A percentile compares a stretch with the other conserved stretches of the same genome.
phyloP scores from a whole-genome alignment of 2,888 invertebrate species.

The Drosophila rubida region DNA sequence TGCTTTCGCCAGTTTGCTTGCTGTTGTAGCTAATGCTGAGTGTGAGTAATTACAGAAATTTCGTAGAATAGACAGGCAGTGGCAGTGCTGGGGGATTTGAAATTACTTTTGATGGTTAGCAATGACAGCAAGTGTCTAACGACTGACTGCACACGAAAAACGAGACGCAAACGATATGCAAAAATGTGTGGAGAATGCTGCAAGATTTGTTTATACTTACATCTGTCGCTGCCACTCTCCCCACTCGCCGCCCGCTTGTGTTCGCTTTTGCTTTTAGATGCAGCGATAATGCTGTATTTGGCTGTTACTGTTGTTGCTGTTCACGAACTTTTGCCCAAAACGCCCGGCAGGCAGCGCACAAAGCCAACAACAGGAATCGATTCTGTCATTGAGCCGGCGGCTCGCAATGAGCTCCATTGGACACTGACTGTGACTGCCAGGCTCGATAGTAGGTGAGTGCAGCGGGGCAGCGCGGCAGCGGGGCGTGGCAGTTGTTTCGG shows the following conservation, averaged over 20 bases:
- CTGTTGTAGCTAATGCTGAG: constrained; percentile 3
- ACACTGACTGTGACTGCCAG: constrained; percentile 16
- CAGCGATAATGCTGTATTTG: constrained; percentile 50
- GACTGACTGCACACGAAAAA: constrained; percentile 9
- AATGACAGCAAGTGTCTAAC: constrained; percentile 19
- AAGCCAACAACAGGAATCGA: constrained; percentile 59
- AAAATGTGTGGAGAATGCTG: constrained; percentile 29
- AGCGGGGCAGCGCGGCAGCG: neutral
- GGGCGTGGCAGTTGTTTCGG: constrained; percentile 35
- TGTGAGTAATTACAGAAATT: constrained; percentile 51
- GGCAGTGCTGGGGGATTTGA: too few species aligned
- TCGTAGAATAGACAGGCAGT: constrained; percentile 12
- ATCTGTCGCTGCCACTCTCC: neutral
- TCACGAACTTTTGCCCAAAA: constrained; percentile 35
- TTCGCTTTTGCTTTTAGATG: constrained; percentile 37
- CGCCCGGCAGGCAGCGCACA: constrained; percentile 39
- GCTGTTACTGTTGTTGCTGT: constrained; percentile 24
- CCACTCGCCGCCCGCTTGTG: neutral
- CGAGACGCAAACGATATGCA: constrained; percentile 32
- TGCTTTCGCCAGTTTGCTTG: too few species aligned
- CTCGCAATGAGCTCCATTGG: constrained; percentile 55
- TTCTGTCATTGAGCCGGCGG: constrained; percentile 56
- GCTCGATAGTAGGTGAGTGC: neutral
- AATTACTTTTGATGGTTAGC: constrained; percentile 35
- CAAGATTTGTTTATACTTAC: constrained; percentile 43